These are phyloP conservation scores for Anaspis maculata DNA, from an alignment of 2,888 invertebrate genomes.

Conservation along the genomic window DNA sequence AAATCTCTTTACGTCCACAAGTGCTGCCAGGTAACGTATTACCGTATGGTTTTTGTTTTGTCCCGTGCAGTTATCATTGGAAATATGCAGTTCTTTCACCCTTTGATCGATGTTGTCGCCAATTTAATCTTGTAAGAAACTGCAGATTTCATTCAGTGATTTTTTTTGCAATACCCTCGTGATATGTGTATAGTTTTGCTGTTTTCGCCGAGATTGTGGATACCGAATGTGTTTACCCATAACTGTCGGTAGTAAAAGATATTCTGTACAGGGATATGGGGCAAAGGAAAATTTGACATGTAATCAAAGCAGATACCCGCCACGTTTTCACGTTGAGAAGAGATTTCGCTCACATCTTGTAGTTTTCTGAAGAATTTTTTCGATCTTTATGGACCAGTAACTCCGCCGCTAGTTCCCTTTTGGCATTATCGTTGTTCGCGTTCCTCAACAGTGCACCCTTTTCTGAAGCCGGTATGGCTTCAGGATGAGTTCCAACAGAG, in stretches of 20 bases:
- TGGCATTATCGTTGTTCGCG: no score
- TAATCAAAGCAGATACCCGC: slow-evolving; percentile 7
- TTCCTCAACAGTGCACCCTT: no score
- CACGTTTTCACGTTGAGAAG: slow-evolving; percentile 1
- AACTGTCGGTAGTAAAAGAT: not conserved
- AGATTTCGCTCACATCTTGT: no score
- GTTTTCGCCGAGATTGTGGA: not conserved
- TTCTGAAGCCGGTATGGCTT: no score
- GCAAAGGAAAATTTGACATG: slow-evolving; percentile 9
- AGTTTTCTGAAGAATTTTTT: no score
- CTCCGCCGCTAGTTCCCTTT: no score
- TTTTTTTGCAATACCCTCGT: not conserved
- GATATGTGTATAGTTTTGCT: not conserved
- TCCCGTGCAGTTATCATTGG: slow-evolving; percentile 14
- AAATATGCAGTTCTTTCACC: slow-evolving; percentile 8
- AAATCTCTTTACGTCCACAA: slow-evolving; percentile 9
- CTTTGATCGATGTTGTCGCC: not conserved
- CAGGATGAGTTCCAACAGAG: no score
- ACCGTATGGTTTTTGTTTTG: slow-evolving; percentile 15
- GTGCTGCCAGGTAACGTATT: slow-evolving; percentile 11
- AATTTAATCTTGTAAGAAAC: not conserved
- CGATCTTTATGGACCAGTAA: no score
- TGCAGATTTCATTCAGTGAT: not conserved
- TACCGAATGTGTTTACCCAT: not conserved
- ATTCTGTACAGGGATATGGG: slow-evolving; percentile 8